Evolutionary conservation across 2,113 vertebrate species (phyloP).

Genomic region (Puma concolor): DNA sequence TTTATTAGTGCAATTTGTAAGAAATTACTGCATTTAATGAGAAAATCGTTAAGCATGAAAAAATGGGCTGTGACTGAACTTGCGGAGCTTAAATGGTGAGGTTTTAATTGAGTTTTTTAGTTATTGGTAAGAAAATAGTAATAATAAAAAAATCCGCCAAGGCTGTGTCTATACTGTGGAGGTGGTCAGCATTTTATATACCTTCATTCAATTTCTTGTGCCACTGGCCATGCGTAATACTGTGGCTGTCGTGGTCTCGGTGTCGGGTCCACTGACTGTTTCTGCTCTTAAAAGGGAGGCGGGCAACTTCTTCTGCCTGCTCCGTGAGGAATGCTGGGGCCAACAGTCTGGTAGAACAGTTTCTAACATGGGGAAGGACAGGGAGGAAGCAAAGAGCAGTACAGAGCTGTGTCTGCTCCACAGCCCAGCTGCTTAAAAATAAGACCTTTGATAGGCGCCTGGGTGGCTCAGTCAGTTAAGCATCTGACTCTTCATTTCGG

Average conservation of each 20-base stretch:
- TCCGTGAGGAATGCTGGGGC: not conserved
- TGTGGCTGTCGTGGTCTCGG: not conserved
- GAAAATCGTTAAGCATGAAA: conserved; percentile 87
- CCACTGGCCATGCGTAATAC: not conserved
- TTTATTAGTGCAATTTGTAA: conserved; percentile 87
- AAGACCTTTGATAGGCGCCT: not conserved
- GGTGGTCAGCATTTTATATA: conserved; percentile 11
- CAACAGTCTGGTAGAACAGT: not conserved
- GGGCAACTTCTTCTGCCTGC: not conserved
- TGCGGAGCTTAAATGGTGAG: conserved; percentile 79
- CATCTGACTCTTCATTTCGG: no score
- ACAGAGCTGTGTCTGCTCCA: not conserved
- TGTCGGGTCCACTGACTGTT: not conserved
- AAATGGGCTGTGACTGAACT: conserved; percentile 82
- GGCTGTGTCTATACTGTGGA: conserved; percentile 52
- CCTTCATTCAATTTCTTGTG: conserved; percentile 26
- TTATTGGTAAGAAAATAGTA: conserved; percentile 74
- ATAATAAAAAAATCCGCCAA: conserved; percentile 34
- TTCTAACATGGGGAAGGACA: not conserved
- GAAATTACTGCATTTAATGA: conserved; percentile 88
- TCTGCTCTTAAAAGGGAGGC: not conserved
- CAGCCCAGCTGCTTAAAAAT: not conserved
- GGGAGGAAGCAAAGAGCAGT: not conserved
- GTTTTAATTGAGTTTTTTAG: conserved; percentile 82
- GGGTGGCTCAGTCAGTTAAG: no score